Evolutionary conservation across 2,797 vertebrate genomes (phyloP), one percentile per base, ranked within the genome.

Genomic region (Decapterus maruadsi): DNA sequence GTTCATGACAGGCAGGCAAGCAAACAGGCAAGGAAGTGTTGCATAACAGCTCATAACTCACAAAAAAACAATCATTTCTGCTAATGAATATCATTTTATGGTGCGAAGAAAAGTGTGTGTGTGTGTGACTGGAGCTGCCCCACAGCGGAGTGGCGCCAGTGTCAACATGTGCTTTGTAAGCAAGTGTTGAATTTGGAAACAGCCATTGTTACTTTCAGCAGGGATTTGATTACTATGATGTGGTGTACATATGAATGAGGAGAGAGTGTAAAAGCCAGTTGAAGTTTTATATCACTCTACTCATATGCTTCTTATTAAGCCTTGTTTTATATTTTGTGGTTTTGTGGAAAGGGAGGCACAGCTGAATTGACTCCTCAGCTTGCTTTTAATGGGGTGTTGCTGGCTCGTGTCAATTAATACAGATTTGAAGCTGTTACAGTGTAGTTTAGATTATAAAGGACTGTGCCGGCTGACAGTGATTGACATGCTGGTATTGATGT

Each of bases 161-260:
- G 63, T 84, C 73, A 78, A 86, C 87, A 87, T 84, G 78, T 86
- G 86, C 90, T 90, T 85, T 87, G 88, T 87, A 89, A 90, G 90
- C 87, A 84, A 89, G 90, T 92, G 89, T 87, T 79, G 86, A 77
- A 69, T 85, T 92, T 92, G 92, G 89, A 93, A 78, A 76, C 9
- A 7, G 53, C 66, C 81, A 80, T 90, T 87, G 85, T 90, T 86
- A 67, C 80, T 80, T 87, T 85, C 84, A 74, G 85, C 84, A 80
- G 84, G 74, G 90, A 89, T 84, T 90, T 84, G 77, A 87, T 90
- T 79, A n/a, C n/a, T n/a, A 87, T 89, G 90, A 90, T 87, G 87
- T 85, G 87, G 81, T 54, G 66, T 68, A 81, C 71, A 75, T 80
- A 88, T 80, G 85, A 90, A 86, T 45, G 81, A 90, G 89, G 85